These are phyloP conservation scores for Toxotes chatareus DNA, from an alignment of 2,113 vertebrate species.

Conservation along the genomic window DNA sequence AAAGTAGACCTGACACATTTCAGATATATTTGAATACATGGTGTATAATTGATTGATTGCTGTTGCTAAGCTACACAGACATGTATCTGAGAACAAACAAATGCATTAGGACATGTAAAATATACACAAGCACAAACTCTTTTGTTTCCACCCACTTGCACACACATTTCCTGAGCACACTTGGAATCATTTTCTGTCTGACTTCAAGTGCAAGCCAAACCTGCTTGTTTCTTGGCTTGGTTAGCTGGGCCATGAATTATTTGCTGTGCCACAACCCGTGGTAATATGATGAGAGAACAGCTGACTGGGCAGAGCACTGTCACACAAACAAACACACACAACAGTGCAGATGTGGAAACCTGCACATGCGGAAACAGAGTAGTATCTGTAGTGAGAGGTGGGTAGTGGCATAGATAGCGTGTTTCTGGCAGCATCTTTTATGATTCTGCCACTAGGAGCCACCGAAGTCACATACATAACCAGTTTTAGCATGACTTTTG, in stretches of 20 bases:
- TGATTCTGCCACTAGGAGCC: too few relatives aligned
- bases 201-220: slow-evolving; percentile 41
- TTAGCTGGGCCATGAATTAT: slow-evolving; percentile 65
- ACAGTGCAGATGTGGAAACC: neutral
- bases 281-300: slow-evolving; percentile 64
- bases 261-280: slow-evolving; percentile 50
- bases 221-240: slow-evolving; percentile 52
- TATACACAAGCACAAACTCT: neutral
- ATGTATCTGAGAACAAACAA: neutral
- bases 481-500: too few relatives aligned
- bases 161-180: slow-evolving; percentile 1
- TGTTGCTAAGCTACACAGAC: neutral
- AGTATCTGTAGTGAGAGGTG: neutral
- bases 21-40: neutral
- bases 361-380: neutral
- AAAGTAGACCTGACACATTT: neutral
- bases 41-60: neutral
- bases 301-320: slow-evolving; percentile 40
- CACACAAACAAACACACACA: neutral
- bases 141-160: slow-evolving; percentile 1
- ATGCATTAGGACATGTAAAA: neutral
- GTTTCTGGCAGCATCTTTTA: too few relatives aligned
- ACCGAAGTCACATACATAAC: too few relatives aligned
- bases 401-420: too few relatives aligned
- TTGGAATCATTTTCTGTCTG: slow-evolving; percentile 44